phyloP scores from a whole-genome alignment of 1,140 invertebrate genomes.

The Drosophila burlai region DNA sequence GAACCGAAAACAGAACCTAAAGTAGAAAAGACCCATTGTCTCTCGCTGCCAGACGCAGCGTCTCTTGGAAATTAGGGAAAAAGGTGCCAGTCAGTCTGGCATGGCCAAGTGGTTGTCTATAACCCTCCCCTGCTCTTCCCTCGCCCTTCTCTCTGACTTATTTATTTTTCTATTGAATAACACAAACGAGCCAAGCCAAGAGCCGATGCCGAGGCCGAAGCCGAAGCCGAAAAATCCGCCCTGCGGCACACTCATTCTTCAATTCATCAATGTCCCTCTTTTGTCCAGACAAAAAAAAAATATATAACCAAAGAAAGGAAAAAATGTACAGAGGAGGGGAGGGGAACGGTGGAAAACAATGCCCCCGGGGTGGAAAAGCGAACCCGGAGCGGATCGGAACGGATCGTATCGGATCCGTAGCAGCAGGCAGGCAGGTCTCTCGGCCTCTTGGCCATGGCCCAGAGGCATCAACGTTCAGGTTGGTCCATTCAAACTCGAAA shows the following conservation, averaged over 20 bases:
- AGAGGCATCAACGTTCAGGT: conserved; percentile 12
- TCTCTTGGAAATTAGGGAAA: conserved; percentile 57
- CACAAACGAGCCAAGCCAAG: conserved; percentile 53
- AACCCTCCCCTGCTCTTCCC: conserved; percentile 13
- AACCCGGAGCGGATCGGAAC: conserved; percentile 39
- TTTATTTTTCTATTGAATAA: conserved; percentile 80
- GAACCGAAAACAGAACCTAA: background rate
- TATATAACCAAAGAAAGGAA: conserved; percentile 16
- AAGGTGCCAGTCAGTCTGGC: conserved; percentile 82
- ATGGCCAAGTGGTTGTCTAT: conserved; percentile 55
- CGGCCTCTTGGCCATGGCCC: conserved; percentile 34
- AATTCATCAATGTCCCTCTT: conserved; percentile 77
- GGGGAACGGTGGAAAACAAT: conserved; percentile 52
- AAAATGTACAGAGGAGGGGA: conserved; percentile 17
- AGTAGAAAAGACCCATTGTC: conserved; percentile 7
- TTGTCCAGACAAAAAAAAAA: conserved; percentile 26
- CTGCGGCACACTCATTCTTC: conserved; percentile 80
- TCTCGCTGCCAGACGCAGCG: conserved; percentile 42
- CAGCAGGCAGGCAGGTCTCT: conserved; percentile 31
- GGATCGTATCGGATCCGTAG: conserved; percentile 32
- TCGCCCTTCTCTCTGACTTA: conserved; percentile 54
- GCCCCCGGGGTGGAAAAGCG: conserved; percentile 61
- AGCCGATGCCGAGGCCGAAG: background rate
- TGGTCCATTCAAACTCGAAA: conserved; percentile 19
- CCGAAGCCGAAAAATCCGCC: conserved; percentile 47